Evolutionary conservation across 1,140 invertebrate species (phyloP).

Genomic region (Lucilia sericata): DNA sequence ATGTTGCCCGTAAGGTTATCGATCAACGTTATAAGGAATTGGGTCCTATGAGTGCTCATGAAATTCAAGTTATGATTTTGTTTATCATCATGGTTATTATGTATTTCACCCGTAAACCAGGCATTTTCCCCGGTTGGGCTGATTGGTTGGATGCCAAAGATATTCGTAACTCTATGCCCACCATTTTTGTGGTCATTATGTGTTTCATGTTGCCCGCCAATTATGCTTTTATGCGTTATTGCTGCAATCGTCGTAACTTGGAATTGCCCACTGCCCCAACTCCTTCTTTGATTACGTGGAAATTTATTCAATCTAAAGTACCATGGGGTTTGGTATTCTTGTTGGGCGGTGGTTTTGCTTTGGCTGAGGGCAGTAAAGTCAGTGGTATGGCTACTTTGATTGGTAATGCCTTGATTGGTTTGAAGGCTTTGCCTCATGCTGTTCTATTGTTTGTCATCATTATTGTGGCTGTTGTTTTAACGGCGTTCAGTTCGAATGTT

Average conservation of each 20-base stretch:
- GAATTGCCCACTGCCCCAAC: slow-evolving; percentile 74
- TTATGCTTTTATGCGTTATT: slow-evolving; percentile 79
- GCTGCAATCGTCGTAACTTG: slow-evolving; percentile 60
- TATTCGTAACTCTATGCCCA: slow-evolving; percentile 86
- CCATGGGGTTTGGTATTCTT: slow-evolving; percentile 84
- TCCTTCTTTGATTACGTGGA: slow-evolving; percentile 81
- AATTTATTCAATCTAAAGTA: slow-evolving; percentile 80
- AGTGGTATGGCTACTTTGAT: slow-evolving; percentile 83
- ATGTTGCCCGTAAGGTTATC: slow-evolving; percentile 76
- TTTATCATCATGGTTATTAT: slow-evolving; percentile 84
- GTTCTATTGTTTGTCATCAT: slow-evolving; percentile 73
- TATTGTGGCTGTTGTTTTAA: slow-evolving; percentile 72
- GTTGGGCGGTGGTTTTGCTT: slow-evolving; percentile 87
- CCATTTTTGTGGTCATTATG: slow-evolving; percentile 81
- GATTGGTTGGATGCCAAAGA: slow-evolving; percentile 59
- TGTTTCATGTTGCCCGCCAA: slow-evolving; percentile 86
- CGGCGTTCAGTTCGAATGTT: slow-evolving; percentile 87
- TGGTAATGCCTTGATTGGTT: slow-evolving; percentile 74
- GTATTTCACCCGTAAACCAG: slow-evolving; percentile 90
- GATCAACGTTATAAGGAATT: slow-evolving; percentile 80
- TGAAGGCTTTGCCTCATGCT: slow-evolving; percentile 70
- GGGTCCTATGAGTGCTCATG: slow-evolving; percentile 85
- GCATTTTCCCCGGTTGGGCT: slow-evolving; percentile 62
- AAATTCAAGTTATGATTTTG: slow-evolving; percentile 79
- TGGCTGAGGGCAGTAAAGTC: slow-evolving; percentile 83